A percentile compares a stretch with the other conserved stretches of the same genome.
Conservation (phyloP, 1,140 invertebrate species). For the Pissodes strobi region DNA sequence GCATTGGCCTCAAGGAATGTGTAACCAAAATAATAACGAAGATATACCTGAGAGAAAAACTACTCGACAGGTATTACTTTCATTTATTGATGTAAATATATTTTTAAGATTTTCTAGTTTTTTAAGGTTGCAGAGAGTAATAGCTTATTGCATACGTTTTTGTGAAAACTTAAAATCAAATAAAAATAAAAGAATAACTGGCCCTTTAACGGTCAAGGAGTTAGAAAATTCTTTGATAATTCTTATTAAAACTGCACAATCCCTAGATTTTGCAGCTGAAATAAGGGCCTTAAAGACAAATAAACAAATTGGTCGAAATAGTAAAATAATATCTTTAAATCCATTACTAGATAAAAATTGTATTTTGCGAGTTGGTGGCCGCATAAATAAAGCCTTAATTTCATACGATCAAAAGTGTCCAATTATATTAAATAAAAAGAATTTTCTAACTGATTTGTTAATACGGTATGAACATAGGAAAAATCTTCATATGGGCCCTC, state of each 20-base stretch:
- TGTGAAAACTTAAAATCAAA: neutral
- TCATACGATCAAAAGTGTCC: conserved; percentile 13
- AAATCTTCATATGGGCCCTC: neutral
- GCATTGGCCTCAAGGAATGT: no score
- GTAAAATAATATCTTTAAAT: neutral
- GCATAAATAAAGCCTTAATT: conserved; percentile 36
- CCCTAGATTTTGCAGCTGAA: neutral
- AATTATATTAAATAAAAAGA: neutral
- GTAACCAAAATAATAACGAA: no score
- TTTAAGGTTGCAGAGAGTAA: no score
- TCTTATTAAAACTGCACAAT: neutral
- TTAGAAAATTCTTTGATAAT: neutral
- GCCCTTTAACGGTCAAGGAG: neutral
- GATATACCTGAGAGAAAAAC: no score
- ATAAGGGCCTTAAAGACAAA: neutral
- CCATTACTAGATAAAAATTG: neutral
- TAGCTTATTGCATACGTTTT: neutral
- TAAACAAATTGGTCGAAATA: neutral
- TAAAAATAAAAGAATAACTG: neutral
- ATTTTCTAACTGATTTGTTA: conserved; percentile 7
- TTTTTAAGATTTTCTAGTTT: no score
- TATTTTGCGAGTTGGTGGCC: conserved; percentile 35
- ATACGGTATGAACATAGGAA: conserved; percentile 1
- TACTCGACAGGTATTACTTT: no score
- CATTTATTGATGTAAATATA: no score